A percentile compares a stretch with the other conserved stretches of the same genome.
These are phyloP conservation scores for Heliconius melpomene DNA, from an alignment of 1,140 invertebrate genomes.

Conservation along the genomic window DNA sequence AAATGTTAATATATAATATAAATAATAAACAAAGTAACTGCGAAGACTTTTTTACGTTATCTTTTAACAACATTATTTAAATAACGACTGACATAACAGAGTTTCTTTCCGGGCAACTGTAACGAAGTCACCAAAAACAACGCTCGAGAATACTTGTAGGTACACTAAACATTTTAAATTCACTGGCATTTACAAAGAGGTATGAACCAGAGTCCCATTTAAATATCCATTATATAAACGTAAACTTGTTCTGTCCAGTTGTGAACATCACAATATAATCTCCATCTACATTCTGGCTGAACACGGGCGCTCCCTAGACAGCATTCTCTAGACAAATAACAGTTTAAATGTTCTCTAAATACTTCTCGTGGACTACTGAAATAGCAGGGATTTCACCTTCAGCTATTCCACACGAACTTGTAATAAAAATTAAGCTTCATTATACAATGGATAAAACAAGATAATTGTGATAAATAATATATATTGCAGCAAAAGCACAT, in stretches of 20 bases:
- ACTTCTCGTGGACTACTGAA: constrained; percentile 22
- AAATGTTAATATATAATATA: too few relatives aligned
- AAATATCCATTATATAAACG: constrained; percentile 29
- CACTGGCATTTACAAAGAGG: constrained; percentile 20
- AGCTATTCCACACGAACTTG: constrained; percentile 15
- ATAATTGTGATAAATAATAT: not conserved
- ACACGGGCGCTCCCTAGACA: constrained; percentile 31
- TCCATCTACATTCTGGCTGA: constrained; percentile 27
- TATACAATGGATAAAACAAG: not conserved
- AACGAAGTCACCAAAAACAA: constrained; percentile 20
- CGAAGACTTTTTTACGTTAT: not conserved
- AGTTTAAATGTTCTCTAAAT: constrained; percentile 36
- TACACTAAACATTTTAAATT: constrained; percentile 22
- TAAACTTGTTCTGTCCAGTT: constrained; percentile 28
- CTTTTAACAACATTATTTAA: not conserved
- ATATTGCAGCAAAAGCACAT: not conserved
- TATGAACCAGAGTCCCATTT: constrained; percentile 22
- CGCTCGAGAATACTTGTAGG: constrained; percentile 15
- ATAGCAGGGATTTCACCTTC: constrained; percentile 22
- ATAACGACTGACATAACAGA: not conserved
- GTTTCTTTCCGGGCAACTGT: not conserved
- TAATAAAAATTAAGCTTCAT: constrained; percentile 26
- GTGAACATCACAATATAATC: constrained; percentile 34
- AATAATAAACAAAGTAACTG: not conserved
- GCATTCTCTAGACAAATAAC: constrained; percentile 30